Percentiles rank a stretch among this genome's conserved stretches.
Conservation (phyloP, 2,797 vertebrate species). For the Peromyscus aztecus region DNA sequence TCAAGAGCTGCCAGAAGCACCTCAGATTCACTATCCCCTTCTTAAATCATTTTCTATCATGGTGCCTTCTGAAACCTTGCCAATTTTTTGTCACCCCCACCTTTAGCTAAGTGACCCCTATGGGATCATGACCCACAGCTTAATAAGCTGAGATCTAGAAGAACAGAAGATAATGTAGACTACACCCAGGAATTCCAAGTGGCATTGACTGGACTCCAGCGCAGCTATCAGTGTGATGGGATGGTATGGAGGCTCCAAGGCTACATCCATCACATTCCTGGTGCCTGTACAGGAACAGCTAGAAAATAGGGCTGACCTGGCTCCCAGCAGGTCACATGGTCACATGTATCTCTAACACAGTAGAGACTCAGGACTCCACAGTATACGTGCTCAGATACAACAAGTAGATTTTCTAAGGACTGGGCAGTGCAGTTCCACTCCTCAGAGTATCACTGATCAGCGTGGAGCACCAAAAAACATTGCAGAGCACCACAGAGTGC, state of each 20-base stretch:
- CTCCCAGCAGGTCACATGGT: background rate
- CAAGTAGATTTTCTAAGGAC: background rate
- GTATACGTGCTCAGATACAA: background rate
- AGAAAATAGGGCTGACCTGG: background rate
- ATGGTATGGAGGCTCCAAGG: background rate
- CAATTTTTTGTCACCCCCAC: background rate
- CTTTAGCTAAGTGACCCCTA: background rate
- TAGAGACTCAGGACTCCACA: background rate
- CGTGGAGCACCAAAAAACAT: background rate
- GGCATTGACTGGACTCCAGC: background rate
- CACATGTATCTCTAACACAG: background rate
- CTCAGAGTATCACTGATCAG: too few relatives aligned
- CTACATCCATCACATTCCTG: background rate
- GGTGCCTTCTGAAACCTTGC: background rate
- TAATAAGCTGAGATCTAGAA: background rate
- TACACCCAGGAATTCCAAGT: too few relatives aligned
- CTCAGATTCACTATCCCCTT: background rate
- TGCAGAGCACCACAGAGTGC: background rate
- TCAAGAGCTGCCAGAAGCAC: background rate
- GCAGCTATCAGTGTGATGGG: background rate
- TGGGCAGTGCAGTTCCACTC: fast-evolving
- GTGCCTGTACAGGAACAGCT: too few relatives aligned
- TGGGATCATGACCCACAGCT: background rate
- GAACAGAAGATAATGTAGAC: background rate
- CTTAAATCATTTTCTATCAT: background rate